Base-by-base conservation (phyloP, 30 jellyfish, hydroid and myxozoan species). In the Sanderia malayensis region DNA sequence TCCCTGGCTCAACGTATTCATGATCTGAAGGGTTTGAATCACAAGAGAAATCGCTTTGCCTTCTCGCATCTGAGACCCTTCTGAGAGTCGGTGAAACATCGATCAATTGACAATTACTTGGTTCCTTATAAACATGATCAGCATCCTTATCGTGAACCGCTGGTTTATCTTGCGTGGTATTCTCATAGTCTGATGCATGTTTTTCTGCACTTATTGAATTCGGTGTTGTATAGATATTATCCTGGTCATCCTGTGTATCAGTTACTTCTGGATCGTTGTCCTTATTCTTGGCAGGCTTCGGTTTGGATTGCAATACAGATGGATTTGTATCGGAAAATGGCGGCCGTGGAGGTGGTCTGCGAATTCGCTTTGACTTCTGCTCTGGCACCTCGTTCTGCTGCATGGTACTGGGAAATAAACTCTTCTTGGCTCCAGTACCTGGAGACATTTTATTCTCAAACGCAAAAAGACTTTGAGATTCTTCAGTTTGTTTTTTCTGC, bases 291-390 rank as follows among this genome's bases (percentile, higher is more conserved):
- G 26, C 47, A 2, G 49, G 21, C 19, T 27, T 45, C 3, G 61
- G 60, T 32, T 62, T 76, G 1, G 87, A 41, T 6, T 79, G 71
- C 44, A 61, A 21, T 13, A 65, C 61, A 44, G 60, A 59, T 31
- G 21, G 61, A 75, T 75, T 75, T 30, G 9, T 31, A 22, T 78
- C 89, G 10, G 65, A 17, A 41, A 20, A 24, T 29, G 89, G 89
- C 1, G 89, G 89, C 25, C 58, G 75, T 7, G 89, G 89, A 19
- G 82, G 69, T 10, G 89, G 82, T 33, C 82, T 70, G 37, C 89
- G 89, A 11, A 46, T 25, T 4, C 69, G 80, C 32, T 65, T 78
- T 8, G 27, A 24, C 33, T 58, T 32, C 23, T 47, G 74, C 1
- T 66, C 79, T 8, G 62, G 15, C 2, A 63, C 32, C 41, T 15